These are phyloP conservation scores for Pardalotus punctatus DNA, from an alignment of 2,113 vertebrate species.

Conservation along the genomic window DNA sequence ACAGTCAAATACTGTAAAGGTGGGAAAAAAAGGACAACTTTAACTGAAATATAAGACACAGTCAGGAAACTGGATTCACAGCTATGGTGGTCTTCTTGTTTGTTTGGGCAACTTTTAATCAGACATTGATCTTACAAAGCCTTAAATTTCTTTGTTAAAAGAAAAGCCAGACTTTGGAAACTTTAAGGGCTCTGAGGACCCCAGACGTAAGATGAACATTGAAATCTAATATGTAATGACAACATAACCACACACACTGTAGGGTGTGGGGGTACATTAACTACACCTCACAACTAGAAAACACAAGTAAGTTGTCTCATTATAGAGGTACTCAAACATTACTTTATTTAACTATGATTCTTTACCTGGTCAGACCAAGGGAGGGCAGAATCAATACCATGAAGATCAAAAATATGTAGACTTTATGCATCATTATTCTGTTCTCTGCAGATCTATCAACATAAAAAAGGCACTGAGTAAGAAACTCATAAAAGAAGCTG, in stretches of 20 bases:
- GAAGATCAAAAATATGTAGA: constrained; percentile 95
- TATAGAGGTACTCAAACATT: neutral
- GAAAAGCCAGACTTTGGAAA: neutral
- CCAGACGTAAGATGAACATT: neutral
- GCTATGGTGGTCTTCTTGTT: neutral
- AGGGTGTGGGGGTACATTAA: neutral
- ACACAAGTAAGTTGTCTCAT: neutral
- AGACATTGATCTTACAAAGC: neutral
- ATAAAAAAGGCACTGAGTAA: neutral
- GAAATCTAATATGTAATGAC: neutral
- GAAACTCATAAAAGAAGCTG: neutral
- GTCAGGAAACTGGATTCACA: neutral
- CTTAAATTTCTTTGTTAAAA: neutral
- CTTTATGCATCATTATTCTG: constrained; percentile 91
- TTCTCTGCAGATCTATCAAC: constrained; percentile 86
- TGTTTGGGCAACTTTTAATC: neutral
- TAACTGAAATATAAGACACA: neutral
- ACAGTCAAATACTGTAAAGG: neutral
- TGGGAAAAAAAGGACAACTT: neutral
- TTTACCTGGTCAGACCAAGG: constrained; percentile 93
- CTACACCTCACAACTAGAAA: neutral
- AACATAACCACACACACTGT: neutral
- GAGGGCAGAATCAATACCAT: constrained; percentile 97
- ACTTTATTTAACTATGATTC: neutral
- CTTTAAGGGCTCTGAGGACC: neutral